phyloP scores from a whole-genome alignment of 2,113 vertebrate genomes.

The Nestor notabilis region DNA sequence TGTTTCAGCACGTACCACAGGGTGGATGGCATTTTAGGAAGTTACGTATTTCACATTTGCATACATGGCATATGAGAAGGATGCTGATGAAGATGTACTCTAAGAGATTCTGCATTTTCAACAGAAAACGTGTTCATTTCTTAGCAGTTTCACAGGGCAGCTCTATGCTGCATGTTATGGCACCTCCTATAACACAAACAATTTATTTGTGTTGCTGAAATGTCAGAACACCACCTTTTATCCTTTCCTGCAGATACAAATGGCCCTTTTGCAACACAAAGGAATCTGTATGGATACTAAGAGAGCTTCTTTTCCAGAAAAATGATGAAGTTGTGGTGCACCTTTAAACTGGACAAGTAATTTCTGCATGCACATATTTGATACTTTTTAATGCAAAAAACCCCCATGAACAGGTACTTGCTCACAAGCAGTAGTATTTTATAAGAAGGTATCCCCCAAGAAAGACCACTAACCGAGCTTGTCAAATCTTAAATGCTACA shows the following conservation, averaged over 20 bases:
- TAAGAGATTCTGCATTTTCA: not conserved
- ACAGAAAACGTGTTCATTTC: not conserved
- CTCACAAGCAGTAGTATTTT: not conserved
- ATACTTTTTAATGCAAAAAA: not conserved
- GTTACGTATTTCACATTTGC: not conserved
- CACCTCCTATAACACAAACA: not conserved
- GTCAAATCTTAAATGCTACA: not conserved
- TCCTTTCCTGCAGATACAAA: not conserved
- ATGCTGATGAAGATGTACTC: not conserved
- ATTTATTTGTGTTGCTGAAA: not conserved
- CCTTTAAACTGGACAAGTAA: not conserved
- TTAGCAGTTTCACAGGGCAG: not conserved
- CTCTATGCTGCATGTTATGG: not conserved
- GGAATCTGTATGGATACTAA: not conserved
- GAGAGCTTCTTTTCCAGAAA: not conserved
- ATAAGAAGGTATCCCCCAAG: not conserved
- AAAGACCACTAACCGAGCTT: not conserved
- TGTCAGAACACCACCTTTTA: not conserved
- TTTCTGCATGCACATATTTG: not conserved
- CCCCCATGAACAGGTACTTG: not conserved
- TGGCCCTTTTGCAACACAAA: not conserved
- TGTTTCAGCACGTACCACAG: not conserved
- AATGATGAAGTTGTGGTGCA: fast-evolving
- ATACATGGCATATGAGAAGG: not conserved
- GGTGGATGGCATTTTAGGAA: not conserved